A percentile compares a stretch with the other conserved stretches of the same genome.
Conservation (phyloP, 2,888 invertebrate species). For the Vesta saturnalis region DNA sequence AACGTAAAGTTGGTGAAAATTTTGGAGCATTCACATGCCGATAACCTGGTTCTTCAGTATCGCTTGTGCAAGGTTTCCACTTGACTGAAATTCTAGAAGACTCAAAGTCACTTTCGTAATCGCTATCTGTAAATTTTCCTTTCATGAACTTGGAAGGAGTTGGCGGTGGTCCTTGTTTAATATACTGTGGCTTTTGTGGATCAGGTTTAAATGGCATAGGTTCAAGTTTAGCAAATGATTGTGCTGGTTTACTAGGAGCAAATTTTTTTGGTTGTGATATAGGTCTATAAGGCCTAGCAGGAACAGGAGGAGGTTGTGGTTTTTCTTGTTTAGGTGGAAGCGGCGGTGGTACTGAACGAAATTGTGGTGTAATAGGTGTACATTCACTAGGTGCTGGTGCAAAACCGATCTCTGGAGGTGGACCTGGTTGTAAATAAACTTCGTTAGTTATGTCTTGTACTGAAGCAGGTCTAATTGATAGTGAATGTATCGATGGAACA, state of each 20-base stretch:
- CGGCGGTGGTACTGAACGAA: slow-evolving; percentile 55
- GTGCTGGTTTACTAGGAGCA: slow-evolving; percentile 54
- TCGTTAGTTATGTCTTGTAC: slow-evolving; percentile 63
- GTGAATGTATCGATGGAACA: slow-evolving; percentile 51
- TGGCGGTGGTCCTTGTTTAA: slow-evolving; percentile 64
- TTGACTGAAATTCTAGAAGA: slow-evolving; percentile 61
- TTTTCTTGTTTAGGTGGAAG: slow-evolving; percentile 61
- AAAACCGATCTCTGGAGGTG: slow-evolving; percentile 74
- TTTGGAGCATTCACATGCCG: slow-evolving; percentile 67
- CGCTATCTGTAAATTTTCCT: slow-evolving; percentile 69
- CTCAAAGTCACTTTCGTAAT: slow-evolving; percentile 75
- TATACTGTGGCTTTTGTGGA: slow-evolving; percentile 59
- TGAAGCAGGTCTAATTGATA: slow-evolving; percentile 58
- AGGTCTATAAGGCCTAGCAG: slow-evolving; percentile 53
- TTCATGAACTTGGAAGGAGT: slow-evolving; percentile 69
- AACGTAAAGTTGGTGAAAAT: slow-evolving; percentile 61
- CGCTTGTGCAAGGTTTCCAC: slow-evolving; percentile 72
- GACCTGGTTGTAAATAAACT: slow-evolving; percentile 71
- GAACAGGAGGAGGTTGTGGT: slow-evolving; percentile 60
- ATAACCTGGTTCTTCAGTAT: slow-evolving; percentile 70
- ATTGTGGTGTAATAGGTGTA: slow-evolving; percentile 53
- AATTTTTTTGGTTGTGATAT: slow-evolving; percentile 52
- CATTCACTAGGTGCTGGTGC: slow-evolving; percentile 65
- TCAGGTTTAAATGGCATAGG: slow-evolving; percentile 65
- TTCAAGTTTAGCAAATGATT: slow-evolving; percentile 62